Percentiles rank a stretch among this genome's conserved stretches.
These are phyloP conservation scores for Corythaixoides concolor DNA, from an alignment of 2,113 vertebrate species.

Conservation along the genomic window DNA sequence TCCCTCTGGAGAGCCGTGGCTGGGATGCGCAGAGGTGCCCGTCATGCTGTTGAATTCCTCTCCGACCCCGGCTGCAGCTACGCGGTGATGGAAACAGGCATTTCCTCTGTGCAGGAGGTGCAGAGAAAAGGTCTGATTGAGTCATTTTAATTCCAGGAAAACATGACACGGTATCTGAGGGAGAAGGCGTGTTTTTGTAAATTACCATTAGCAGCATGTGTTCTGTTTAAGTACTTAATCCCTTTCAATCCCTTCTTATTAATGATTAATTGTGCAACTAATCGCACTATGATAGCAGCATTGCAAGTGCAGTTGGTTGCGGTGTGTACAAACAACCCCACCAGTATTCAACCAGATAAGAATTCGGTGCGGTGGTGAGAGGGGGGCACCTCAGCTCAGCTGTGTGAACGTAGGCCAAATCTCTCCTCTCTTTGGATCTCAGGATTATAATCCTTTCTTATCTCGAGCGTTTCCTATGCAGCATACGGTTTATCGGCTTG, in stretches of 20 bases:
- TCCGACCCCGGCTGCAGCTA: background rate
- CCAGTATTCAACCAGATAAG: background rate
- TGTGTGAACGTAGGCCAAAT: background rate
- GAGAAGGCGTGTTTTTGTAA: background rate
- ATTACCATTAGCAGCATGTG: background rate
- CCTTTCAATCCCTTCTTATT: constrained; percentile 42
- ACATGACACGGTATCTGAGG: background rate
- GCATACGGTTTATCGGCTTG: background rate
- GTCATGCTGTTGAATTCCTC: accelerated
- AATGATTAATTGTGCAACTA: constrained; percentile 58
- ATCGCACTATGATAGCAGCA: background rate
- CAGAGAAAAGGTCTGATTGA: accelerated
- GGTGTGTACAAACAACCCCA: background rate
- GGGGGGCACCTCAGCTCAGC: background rate
- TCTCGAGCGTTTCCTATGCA: background rate
- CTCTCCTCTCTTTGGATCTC: background rate
- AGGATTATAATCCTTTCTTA: background rate
- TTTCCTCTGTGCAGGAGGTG: background rate
- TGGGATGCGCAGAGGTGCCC: background rate
- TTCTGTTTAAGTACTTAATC: constrained; percentile 22
- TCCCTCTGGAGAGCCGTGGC: accelerated
- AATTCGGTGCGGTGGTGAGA: background rate
- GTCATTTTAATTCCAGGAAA: background rate
- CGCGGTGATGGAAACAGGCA: accelerated
- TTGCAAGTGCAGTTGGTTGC: background rate